Evolutionary conservation across 2,888 invertebrate species (phyloP), one percentile per base, ranked within the genome.

Genomic region (Diarsia mendica): DNA sequence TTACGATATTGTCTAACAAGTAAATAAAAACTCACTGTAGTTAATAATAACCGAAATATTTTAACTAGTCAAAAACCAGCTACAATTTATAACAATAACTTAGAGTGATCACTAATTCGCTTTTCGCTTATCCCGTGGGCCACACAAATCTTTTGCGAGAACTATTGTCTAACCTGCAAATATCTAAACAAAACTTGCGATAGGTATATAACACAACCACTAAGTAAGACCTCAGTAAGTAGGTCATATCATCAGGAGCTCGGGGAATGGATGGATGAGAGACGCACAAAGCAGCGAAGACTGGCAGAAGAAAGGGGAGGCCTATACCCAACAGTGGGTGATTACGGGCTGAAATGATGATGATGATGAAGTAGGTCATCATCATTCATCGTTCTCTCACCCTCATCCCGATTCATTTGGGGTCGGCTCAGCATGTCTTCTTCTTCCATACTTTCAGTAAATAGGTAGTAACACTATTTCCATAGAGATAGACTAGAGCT

Each of bases 381-480:
- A 28, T 28, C 28, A 28, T 1, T 28, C 28, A 28, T 28, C 28
- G 2, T 2, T 28, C 28, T 28, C 28, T 28, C 2, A 2, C 28
- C 28, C 28, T 28, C 28, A 28, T 28, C 28, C 28, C 28, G 2
- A 28, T 28, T 28, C 28, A 28, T 28, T 28, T 28, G 28, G 28
- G 28, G 28, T 28, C 28, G 28, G 28, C 2, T 28, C 28, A 28
- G 28, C 28, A 28, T 28, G 28, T 28, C 28, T 28, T 28, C 28
- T 2, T 28, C 28, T 28, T 28, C 28, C 28, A 28, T 28, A 28
- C 28, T 28, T 28, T 53, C 49, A 64, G 33, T 66, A 46, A 23
- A 6, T 0, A 55, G 55, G 49, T 33, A 60, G 55, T 77, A 20
- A 18, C 39, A 13, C 65, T 55, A 48, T 69, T 77, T 68, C 55